These are phyloP conservation scores for Epiperipatus broadwayi DNA, from an alignment of 2,888 invertebrate genomes.

Conservation along the genomic window DNA sequence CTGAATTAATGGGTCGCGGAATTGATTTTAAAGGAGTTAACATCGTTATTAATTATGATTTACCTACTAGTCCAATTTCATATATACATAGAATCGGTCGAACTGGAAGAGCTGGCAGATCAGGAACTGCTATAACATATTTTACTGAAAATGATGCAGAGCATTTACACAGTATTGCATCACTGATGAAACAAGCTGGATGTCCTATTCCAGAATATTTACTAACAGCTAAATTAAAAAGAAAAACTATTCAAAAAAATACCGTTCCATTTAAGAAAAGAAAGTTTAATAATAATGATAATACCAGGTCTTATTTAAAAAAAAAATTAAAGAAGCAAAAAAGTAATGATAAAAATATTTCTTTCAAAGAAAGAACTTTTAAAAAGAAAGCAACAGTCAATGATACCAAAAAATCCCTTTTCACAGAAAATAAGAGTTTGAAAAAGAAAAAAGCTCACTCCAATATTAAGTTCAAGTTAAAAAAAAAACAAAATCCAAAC, in stretches of 20 bases:
- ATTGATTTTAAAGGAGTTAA: conserved; percentile 92
- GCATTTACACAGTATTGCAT: conserved; percentile 57
- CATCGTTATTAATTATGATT: conserved; percentile 90
- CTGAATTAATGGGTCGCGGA: conserved; percentile 87
- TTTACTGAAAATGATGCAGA: conserved; percentile 75
- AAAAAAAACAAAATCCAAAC: too few relatives aligned
- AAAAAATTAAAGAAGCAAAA: conserved; percentile 38
- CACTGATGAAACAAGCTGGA: conserved; percentile 71
- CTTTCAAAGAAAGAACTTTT: too few relatives aligned
- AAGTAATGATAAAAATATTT: too few relatives aligned
- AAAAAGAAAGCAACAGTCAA: too few relatives aligned
- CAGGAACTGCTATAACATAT: conserved; percentile 74
- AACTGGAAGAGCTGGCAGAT: conserved; percentile 77
- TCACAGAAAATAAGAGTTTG: too few relatives aligned
- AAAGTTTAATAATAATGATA: background rate
- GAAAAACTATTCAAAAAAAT: too few relatives aligned
- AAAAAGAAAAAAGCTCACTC: too few relatives aligned
- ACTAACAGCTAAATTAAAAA: too few relatives aligned
- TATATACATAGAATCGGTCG: conserved; percentile 75
- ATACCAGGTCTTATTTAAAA: conserved; percentile 22
- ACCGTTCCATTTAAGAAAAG: background rate
- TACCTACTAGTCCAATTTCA: conserved; percentile 69
- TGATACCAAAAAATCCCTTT: too few relatives aligned
- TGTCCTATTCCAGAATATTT: conserved; percentile 81
- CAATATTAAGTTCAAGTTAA: too few relatives aligned